These are phyloP conservation scores for Oithona nana DNA, from an alignment of 2,888 invertebrate species.

Conservation along the genomic window DNA sequence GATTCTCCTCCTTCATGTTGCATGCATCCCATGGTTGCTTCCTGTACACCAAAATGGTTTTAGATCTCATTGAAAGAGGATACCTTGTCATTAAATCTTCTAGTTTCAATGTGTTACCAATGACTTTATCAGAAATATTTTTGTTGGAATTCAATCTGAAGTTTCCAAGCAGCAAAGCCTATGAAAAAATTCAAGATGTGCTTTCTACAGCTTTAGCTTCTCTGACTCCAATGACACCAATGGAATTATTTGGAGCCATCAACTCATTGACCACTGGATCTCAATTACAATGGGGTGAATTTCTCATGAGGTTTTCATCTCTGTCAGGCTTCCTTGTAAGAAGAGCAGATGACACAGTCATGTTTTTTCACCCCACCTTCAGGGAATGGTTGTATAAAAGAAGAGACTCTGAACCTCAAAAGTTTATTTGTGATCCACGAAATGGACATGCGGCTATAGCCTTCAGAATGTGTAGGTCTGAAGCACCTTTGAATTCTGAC, in stretches of 20 bases:
- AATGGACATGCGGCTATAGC: slow-evolving; percentile 82
- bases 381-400: slow-evolving; percentile 86
- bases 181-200: slow-evolving; percentile 71
- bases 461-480: slow-evolving; percentile 66
- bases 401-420: slow-evolving; percentile 51
- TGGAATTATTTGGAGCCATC: slow-evolving; percentile 80
- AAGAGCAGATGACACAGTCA: slow-evolving; percentile 75
- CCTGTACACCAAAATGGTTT: slow-evolving; percentile 68
- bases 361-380: slow-evolving; percentile 94
- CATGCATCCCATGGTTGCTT: slow-evolving; percentile 70
- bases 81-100: slow-evolving; percentile 80
- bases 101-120: slow-evolving; percentile 73
- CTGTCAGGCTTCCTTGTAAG: slow-evolving; percentile 72
- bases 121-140: slow-evolving; percentile 71
- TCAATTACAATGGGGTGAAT: slow-evolving; percentile 72
- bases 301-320: slow-evolving; percentile 34
- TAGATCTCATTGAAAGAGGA: slow-evolving; percentile 78
- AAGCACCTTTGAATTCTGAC: slow-evolving; percentile 65
- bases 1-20: slow-evolving; percentile 68
- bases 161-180: slow-evolving; percentile 73
- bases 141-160: slow-evolving; percentile 69
- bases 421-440: slow-evolving; percentile 76
- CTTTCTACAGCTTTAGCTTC: slow-evolving; percentile 77
- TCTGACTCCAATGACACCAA: slow-evolving; percentile 65
- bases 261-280: slow-evolving; percentile 62